Conservation (phyloP, 2,888 invertebrate genomes). For the Girardia tigrina region DNA sequence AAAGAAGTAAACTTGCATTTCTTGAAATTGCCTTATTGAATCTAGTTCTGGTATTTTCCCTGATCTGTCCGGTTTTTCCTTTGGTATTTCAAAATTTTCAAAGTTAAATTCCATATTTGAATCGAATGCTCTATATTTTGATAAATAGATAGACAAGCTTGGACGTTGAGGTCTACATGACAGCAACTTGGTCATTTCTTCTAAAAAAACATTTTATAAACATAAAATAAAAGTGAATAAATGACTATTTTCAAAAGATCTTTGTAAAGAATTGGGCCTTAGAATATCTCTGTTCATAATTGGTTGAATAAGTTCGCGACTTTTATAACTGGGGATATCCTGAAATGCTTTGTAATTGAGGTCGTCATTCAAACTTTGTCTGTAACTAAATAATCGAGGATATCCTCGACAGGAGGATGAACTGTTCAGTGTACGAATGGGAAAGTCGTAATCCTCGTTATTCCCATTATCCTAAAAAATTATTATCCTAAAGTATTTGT, state of each 20-base stretch:
- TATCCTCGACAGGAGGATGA: too few relatives aligned
- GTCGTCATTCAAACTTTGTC: too few relatives aligned
- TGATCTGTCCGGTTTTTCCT: not conserved
- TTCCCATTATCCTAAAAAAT: too few relatives aligned
- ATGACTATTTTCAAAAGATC: too few relatives aligned
- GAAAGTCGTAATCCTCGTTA: too few relatives aligned
- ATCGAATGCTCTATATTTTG: conserved; percentile 1
- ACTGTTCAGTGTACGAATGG: too few relatives aligned
- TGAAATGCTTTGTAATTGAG: too few relatives aligned
- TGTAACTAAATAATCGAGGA: too few relatives aligned
- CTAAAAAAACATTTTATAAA: not conserved
- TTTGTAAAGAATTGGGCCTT: not conserved
- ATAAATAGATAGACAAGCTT: not conserved
- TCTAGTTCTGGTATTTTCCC: not conserved
- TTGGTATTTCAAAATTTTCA: too few relatives aligned
- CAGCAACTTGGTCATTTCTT: not conserved
- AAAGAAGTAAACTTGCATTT: not conserved
- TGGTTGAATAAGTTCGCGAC: not conserved
- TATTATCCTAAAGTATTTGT: too few relatives aligned
- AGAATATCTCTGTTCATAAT: not conserved
- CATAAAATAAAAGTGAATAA: not conserved
- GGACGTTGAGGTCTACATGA: not conserved
- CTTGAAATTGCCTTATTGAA: conserved; percentile 14
- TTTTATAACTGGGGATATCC: not conserved
- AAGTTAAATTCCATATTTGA: too few relatives aligned